Conservation (phyloP, 2,797 vertebrate species). For the Acrossocheilus wenchowensis region DNA sequence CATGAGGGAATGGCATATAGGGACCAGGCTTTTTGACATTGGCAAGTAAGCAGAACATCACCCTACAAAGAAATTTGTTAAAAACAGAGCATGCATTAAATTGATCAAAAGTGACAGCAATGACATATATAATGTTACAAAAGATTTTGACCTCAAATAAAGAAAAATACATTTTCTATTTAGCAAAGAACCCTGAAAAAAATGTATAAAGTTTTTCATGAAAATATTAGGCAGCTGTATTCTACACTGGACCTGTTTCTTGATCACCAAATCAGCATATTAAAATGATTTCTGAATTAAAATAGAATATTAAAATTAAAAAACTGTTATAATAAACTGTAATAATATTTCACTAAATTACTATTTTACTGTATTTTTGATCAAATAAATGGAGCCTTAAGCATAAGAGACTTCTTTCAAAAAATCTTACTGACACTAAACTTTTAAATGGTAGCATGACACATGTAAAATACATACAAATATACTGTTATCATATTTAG, state of each 20-base stretch:
- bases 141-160: background rate
- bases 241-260: background rate
- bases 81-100: too few relatives aligned
- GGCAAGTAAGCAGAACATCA: background rate
- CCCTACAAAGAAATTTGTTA: background rate
- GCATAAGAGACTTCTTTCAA: background rate
- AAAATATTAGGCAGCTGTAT: background rate
- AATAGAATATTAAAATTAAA: background rate
- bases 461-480: too few relatives aligned
- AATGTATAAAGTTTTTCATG: background rate
- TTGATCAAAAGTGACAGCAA: background rate
- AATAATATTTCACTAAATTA: background rate
- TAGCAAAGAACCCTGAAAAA: background rate
- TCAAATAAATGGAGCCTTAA: background rate
- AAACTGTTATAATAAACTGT: background rate
- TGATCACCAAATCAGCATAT: background rate
- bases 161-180: background rate
- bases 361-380: background rate
- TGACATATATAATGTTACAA: background rate
- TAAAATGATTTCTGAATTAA: background rate
- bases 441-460: too few relatives aligned
- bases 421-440: too few relatives aligned
- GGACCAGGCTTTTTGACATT: background rate
- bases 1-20: background rate
- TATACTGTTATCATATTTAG: background rate